phyloP scores from a whole-genome alignment of 2,797 vertebrate species.

The Anabacerthia variegaticeps region DNA sequence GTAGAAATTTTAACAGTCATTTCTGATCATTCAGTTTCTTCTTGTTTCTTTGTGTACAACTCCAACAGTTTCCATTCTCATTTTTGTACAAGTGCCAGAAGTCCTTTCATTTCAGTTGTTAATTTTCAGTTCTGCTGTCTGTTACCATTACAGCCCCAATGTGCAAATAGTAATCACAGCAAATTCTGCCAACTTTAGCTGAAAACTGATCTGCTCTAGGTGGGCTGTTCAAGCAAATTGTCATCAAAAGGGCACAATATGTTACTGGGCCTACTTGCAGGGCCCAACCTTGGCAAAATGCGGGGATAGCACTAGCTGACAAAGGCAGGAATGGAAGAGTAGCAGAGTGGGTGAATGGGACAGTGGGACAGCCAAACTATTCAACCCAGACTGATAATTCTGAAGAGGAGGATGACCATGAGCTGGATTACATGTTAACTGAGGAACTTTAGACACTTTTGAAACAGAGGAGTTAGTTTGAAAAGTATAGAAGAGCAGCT shows the following conservation, averaged over 20 bases:
- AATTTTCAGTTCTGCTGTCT: constrained; percentile 3
- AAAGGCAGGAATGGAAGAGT: background rate
- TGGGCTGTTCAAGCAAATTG: background rate
- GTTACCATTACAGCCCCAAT: background rate
- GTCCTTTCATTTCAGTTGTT: background rate
- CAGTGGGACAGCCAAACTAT: background rate
- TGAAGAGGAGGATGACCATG: background rate
- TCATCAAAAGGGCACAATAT: background rate
- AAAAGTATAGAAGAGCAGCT: background rate
- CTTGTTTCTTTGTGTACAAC: background rate
- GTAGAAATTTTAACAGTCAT: background rate
- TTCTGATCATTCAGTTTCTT: background rate
- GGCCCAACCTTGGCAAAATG: background rate
- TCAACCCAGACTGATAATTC: background rate
- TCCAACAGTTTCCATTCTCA: background rate
- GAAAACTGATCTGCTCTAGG: background rate
- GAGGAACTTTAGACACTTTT: background rate
- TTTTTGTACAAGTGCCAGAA: background rate
- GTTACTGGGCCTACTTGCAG: background rate
- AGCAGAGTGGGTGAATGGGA: background rate
- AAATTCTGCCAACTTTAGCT: background rate
- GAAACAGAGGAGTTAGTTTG: background rate
- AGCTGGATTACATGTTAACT: background rate
- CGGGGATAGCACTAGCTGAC: background rate
- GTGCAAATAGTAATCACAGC: background rate